Evolutionary conservation across 1,140 invertebrate species (phyloP).

Genomic region (Zaprionus capensis): DNA sequence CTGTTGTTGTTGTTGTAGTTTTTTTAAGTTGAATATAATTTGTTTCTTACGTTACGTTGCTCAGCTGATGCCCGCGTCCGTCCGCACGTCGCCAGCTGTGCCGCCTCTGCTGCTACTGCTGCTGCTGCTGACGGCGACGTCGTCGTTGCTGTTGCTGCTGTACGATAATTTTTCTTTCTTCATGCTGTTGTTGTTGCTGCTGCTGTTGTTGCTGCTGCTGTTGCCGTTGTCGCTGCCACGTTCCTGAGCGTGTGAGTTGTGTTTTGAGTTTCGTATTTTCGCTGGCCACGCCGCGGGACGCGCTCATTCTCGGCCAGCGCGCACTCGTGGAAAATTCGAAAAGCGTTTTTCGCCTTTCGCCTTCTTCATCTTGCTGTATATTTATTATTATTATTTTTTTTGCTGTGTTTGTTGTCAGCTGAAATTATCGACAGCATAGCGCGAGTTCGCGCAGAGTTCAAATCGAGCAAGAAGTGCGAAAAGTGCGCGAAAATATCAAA

Average conservation of each 20-base stretch:
- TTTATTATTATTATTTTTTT: neutral
- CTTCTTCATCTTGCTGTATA: neutral
- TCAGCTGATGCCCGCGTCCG: slow-evolving; percentile 47
- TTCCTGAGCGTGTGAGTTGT: slow-evolving; percentile 48
- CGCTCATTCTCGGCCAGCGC: slow-evolving; percentile 72
- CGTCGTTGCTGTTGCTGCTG: neutral
- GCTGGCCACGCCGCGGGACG: slow-evolving; percentile 76
- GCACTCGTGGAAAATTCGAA: slow-evolving; percentile 72
- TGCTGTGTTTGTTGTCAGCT: neutral
- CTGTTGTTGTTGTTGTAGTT: slow-evolving; percentile 20
- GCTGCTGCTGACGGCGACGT: neutral
- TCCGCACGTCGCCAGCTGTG: slow-evolving; percentile 1
- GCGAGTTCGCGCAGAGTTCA: neutral
- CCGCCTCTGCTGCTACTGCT: neutral
- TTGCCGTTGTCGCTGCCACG: slow-evolving; percentile 13
- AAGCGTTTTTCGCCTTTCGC: slow-evolving; percentile 20
- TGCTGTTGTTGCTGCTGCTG: slow-evolving; percentile 5
- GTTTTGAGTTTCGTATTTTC: slow-evolving; percentile 68
- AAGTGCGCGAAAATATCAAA: neutral
- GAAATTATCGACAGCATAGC: neutral
- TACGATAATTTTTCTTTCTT: slow-evolving; percentile 67
- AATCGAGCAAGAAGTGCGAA: neutral
- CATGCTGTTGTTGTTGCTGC: slow-evolving; percentile 23
- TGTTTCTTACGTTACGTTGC: slow-evolving; percentile 74
- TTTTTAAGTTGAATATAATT: slow-evolving; percentile 79